phyloP scores from a whole-genome alignment of 1,140 invertebrate genomes.

The Apis cerana region DNA sequence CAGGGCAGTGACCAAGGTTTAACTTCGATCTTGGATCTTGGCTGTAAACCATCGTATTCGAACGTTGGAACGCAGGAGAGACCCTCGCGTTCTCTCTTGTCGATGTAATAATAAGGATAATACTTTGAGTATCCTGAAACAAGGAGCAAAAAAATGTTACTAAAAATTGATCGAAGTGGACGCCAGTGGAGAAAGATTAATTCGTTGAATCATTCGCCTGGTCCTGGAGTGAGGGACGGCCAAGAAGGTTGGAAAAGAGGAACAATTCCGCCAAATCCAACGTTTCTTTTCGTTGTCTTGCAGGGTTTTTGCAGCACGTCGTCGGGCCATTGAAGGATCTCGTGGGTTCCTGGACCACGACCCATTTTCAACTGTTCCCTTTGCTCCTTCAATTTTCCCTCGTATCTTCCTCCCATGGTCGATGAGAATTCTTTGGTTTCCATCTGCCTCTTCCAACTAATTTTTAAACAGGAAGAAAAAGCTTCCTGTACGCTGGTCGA shows the following conservation, averaged over 20 bases:
- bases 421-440: slow-evolving; percentile 45
- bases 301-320: slow-evolving; percentile 17
- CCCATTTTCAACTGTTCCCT: slow-evolving; percentile 12
- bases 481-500: neutral
- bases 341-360: slow-evolving; percentile 50
- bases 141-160: neutral
- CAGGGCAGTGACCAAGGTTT: slow-evolving; percentile 43
- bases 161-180: neutral
- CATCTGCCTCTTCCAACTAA: slow-evolving; percentile 51
- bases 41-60: slow-evolving; percentile 55
- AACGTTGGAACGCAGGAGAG: slow-evolving; percentile 48
- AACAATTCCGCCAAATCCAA: slow-evolving; percentile 48
- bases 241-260: slow-evolving; percentile 24
- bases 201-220: slow-evolving; percentile 42
- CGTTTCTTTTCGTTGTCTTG: slow-evolving; percentile 14
- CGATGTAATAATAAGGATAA: slow-evolving; percentile 56
- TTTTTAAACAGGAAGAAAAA: neutral
- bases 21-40: slow-evolving; percentile 39
- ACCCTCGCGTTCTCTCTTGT: slow-evolving; percentile 42
- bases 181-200: neutral
- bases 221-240: slow-evolving; percentile 55
- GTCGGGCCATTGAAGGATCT: slow-evolving; percentile 57
- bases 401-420: slow-evolving; percentile 6
- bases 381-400: neutral
- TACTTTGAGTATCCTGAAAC: slow-evolving; percentile 58